Evolutionary conservation across 2,888 invertebrate genomes (phyloP).

Genomic region (Galerucella calmariensis): DNA sequence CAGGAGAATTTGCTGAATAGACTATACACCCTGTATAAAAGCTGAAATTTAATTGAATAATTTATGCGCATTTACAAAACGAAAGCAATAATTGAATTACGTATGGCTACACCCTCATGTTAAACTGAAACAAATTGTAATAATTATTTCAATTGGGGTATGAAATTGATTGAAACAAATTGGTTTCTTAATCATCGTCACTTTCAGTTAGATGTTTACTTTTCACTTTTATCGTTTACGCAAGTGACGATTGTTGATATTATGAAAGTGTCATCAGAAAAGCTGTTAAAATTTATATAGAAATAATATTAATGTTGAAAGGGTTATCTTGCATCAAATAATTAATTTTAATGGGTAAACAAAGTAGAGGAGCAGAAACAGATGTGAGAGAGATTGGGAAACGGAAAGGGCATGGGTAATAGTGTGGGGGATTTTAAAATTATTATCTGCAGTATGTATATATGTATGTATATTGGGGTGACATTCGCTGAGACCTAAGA

Average conservation of each 20-base stretch:
- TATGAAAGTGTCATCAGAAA: not conserved
- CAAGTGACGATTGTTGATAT: conserved; percentile 5
- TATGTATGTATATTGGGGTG: too few species aligned
- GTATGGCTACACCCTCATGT: conserved; percentile 23
- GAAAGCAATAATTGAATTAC: conserved; percentile 20
- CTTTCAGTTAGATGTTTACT: conserved; percentile 2
- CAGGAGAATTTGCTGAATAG: not conserved
- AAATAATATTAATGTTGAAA: not conserved
- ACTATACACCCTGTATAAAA: not conserved
- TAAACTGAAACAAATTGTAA: conserved; percentile 21
- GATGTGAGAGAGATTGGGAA: not conserved
- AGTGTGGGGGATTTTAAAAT: not conserved
- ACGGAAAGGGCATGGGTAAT: not conserved
- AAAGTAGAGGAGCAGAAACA: not conserved
- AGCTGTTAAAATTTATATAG: not conserved
- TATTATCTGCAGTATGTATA: not conserved
- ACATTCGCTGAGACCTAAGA: too few species aligned
- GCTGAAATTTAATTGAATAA: not conserved
- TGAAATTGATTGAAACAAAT: conserved; percentile 32
- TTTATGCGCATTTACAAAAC: not conserved
- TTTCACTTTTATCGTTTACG: conserved; percentile 6
- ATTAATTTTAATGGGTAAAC: not conserved
- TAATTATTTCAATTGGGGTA: conserved; percentile 16
- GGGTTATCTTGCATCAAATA: not conserved
- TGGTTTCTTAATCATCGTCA: conserved; percentile 12